Percentiles rank a stretch among this genome's conserved stretches.
These are phyloP conservation scores for Nomada fabriciana DNA, from an alignment of 2,888 invertebrate species.

Conservation along the genomic window DNA sequence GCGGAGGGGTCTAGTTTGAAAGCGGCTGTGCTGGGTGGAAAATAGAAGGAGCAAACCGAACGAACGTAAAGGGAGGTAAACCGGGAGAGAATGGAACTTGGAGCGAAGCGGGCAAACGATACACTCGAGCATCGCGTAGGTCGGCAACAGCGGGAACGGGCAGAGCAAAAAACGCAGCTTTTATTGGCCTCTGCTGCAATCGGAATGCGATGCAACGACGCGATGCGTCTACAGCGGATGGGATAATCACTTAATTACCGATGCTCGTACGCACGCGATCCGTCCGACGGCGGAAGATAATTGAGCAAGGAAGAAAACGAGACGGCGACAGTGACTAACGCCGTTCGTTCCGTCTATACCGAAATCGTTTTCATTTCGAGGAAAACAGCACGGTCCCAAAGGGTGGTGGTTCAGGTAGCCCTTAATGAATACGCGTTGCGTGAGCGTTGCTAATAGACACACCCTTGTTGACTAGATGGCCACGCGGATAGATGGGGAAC, in stretches of 20 bases:
- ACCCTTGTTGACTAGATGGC: slow-evolving; percentile 37
- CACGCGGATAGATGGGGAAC: slow-evolving; percentile 47
- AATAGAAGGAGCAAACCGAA: slow-evolving; percentile 16
- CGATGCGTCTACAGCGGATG: slow-evolving; percentile 73
- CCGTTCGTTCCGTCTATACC: neutral
- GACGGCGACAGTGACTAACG: slow-evolving; percentile 1
- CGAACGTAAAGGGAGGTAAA: neutral
- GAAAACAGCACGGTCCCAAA: slow-evolving; percentile 37
- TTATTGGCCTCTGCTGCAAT: slow-evolving; percentile 56
- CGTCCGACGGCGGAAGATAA: slow-evolving; percentile 31
- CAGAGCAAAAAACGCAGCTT: slow-evolving; percentile 42
- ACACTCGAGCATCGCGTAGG: slow-evolving; percentile 21
- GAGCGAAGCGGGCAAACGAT: neutral
- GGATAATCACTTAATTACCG: slow-evolving; percentile 80
- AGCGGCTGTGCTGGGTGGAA: slow-evolving; percentile 16
- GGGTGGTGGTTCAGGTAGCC: neutral
- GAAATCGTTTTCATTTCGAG: slow-evolving; percentile 49
- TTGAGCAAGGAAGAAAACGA: neutral
- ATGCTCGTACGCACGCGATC: slow-evolving; percentile 72
- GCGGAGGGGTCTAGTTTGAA: slow-evolving; percentile 31
- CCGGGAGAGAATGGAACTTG: neutral
- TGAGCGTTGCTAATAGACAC: slow-evolving; percentile 53
- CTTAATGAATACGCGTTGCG: slow-evolving; percentile 64
- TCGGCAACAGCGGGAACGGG: slow-evolving; percentile 22
- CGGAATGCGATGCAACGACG: slow-evolving; percentile 59